Evolutionary conservation across 2,797 vertebrate genomes (phyloP), one percentile per base, ranked within the genome.

Genomic region (Eulemur albifrons): DNA sequence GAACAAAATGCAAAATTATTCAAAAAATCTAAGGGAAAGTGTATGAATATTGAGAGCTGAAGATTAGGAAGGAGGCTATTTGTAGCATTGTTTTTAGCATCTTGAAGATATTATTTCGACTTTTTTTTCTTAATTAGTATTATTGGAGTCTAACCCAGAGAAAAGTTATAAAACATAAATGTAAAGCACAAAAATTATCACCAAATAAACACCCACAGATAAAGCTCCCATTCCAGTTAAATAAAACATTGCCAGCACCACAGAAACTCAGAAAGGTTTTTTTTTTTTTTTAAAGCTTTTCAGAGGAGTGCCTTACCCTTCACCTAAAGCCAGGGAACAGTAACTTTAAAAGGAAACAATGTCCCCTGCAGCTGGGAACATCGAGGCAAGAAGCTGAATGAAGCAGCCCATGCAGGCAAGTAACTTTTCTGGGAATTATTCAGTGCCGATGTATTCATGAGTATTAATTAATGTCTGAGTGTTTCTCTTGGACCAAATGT

Each of bases 401-500:
- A 63, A 11, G 25, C 40, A 54, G 14, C 14, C 23, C 27, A 21
- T 1, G 32, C 17, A 43, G 48, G 54, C 79, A 30, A 83, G 35
- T 38, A 50, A 84, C 45, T 59, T 91, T 65, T n/a, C 57, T 81
- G 59, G 69, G n/a, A 81, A 77, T 61, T 93, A 85, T 50, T 76
- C 50, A 76, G 70, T 5, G 23, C 38, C 50, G 88, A 80, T 69
- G 9, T 48, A 59, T 35, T 57, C 87, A 18, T 18, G 12, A 57
- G 54, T 57, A 25, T 10, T 11, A 57, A 57, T 11, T 57, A 57
- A 57, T 25, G 5, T 45, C 38, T 54, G 80, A 90, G 2, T 69
- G n/a, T 89, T 90, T 93, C 89, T 94, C 75, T 91, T 92, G 87
- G 61, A 93, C 52, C 84, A 82, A 92, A 43, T 23, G 7, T 12